phyloP scores from a whole-genome alignment of 2,113 vertebrate genomes.

The Vulpes ferrilata region DNA sequence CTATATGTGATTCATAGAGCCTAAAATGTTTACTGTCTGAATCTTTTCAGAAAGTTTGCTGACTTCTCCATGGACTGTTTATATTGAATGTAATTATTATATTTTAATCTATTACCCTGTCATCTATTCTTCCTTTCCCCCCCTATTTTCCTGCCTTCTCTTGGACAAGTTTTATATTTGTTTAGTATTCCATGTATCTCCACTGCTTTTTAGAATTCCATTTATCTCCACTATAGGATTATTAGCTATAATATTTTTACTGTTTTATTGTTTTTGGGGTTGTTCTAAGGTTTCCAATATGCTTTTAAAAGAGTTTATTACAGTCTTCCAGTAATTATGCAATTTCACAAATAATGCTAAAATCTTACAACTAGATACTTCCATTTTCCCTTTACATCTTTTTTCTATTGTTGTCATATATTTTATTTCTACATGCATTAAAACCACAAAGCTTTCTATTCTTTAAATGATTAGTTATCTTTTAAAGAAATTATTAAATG shows the following conservation, averaged over 20 bases:
- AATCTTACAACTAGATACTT: not conserved
- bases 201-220: not conserved
- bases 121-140: not conserved
- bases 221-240: not conserved
- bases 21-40: not conserved
- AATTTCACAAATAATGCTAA: not conserved
- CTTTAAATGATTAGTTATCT: not conserved
- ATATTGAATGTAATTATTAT: not conserved
- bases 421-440: not conserved
- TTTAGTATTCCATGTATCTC: not conserved
- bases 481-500: not conserved
- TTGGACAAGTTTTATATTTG: not conserved
- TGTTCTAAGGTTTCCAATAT: not conserved
- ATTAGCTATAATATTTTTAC: not conserved
- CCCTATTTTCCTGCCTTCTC: not conserved
- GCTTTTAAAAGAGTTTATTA: not conserved
- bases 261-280: not conserved
- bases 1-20: not conserved
- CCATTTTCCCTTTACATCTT: not conserved
- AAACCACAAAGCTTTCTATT: not conserved
- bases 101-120: not conserved
- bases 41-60: not conserved
- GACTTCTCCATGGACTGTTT: not conserved
- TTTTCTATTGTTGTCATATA: not conserved
- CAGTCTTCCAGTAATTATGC: not conserved